A percentile compares a stretch with the other conserved stretches of the same genome.
Conservation (phyloP, 2,113 vertebrate genomes). For the Pholis gunnellus region DNA sequence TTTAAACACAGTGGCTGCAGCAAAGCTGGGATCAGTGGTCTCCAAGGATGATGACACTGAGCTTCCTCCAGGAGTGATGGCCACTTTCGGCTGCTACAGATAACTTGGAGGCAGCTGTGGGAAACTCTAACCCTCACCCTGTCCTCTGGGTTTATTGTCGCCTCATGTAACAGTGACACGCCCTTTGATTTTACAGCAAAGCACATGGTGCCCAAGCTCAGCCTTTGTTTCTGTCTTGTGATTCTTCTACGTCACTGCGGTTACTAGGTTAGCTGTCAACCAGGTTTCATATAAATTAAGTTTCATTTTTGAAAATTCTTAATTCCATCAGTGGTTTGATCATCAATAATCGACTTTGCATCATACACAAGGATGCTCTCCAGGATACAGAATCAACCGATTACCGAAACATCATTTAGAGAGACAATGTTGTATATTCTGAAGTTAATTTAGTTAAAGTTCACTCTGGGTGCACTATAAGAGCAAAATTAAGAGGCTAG, state of each 20-base stretch:
- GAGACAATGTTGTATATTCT: too few species aligned
- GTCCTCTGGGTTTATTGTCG: neutral
- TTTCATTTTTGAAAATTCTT: neutral
- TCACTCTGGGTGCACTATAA: too few species aligned
- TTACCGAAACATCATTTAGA: too few species aligned
- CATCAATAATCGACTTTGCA: neutral
- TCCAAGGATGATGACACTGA: constrained; percentile 32
- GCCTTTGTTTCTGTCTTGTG: neutral
- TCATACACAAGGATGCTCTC: neutral
- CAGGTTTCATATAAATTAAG: neutral
- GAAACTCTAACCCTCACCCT: neutral
- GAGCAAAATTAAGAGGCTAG: too few species aligned
- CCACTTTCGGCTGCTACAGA: constrained; percentile 6
- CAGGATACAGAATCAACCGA: neutral
- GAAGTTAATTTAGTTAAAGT: too few species aligned
- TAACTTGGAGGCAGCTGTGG: constrained; percentile 20
- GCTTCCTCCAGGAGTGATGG: constrained; percentile 19
- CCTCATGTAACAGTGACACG: neutral
- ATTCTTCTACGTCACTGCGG: neutral
- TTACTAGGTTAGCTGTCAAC: neutral
- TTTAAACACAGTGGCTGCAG: constrained; percentile 14
- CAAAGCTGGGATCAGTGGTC: constrained; percentile 33
- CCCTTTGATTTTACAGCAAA: constrained; percentile 8
- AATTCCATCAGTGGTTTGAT: neutral
- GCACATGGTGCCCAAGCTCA: neutral